These are phyloP conservation scores for Aphrophora alni DNA, from an alignment of 2,888 invertebrate genomes.

Conservation along the genomic window DNA sequence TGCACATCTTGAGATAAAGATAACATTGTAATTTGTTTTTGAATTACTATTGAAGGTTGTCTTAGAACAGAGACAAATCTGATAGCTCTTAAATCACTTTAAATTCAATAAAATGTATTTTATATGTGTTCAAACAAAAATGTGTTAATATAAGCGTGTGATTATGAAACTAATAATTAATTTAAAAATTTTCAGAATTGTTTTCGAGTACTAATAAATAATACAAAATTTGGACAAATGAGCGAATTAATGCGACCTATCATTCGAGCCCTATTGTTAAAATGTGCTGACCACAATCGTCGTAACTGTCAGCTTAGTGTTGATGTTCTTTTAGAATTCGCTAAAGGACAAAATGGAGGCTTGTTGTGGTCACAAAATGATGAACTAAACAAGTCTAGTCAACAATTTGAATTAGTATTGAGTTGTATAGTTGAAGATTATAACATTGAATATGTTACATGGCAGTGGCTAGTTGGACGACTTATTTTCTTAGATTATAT, in stretches of 20 bases:
- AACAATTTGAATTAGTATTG: neutral
- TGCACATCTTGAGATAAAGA: too few relatives aligned
- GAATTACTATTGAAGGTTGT: too few relatives aligned
- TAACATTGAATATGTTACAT: neutral
- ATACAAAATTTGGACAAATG: neutral
- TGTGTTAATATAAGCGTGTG: too few relatives aligned
- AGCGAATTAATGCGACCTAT: neutral
- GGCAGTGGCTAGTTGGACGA: neutral
- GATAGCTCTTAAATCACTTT: too few relatives aligned
- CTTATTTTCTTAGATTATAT: neutral
- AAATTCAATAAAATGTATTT: too few relatives aligned
- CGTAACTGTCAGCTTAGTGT: neutral
- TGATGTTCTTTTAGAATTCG: neutral
- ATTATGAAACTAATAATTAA: neutral
- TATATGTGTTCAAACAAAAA: too few relatives aligned
- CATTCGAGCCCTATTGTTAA: neutral
- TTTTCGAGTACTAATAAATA: neutral
- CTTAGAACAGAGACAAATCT: too few relatives aligned
- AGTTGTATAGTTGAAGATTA: neutral
- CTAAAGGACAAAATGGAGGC: neutral
- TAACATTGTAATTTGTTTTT: too few relatives aligned
- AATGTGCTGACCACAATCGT: neutral
- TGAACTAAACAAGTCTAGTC: neutral
- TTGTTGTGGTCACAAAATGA: neutral
- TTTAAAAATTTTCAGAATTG: neutral